Evolutionary conservation across 2,797 vertebrate genomes (phyloP), one percentile per base, ranked within the genome.

Genomic region (Typhlichthys subterraneus): DNA sequence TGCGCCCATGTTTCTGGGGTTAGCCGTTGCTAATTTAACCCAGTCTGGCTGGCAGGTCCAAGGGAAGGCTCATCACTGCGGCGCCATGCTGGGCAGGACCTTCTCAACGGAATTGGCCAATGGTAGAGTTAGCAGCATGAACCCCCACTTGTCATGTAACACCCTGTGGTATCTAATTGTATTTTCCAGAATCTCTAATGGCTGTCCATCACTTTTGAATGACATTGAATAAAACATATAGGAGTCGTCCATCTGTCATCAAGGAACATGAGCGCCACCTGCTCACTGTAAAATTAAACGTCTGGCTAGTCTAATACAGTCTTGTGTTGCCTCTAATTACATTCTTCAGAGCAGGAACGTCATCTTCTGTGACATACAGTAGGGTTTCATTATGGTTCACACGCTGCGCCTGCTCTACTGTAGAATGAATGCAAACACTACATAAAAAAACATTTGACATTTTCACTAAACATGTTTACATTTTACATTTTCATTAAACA

Each of bases 11-110:
- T 45, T 69, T 87, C 77, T 88, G 73, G 84, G 89, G 85, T 88
- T 87, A 75, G 82, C 80, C 63, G 67, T 83, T 89, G 85, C 85
- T 81, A 87, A 89, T 91, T 90, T 91, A 90, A 89, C 76, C 73
- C 66, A 33, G 80, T 73, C 73, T 79, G 76, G 75, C 77, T 75
- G 76, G 71, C 73, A 61, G 59, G 75, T 75, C 50, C 11, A 65
- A 78, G 77, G 73, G 69, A 73, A 73, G 71, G 80, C 75, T 79
- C 75, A 71, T 67, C 65, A 58, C 59, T 68, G 11, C 65, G 85
- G 89, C 83, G 75, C 87, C 88, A 71, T 2, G 33, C 76, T 74
- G 85, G 82, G 84, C 77, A 69, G 76, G 83, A 83, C 81, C 85
- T 89, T 84, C 83, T 69, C 71, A 29, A 74, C 77, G 74, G 81